These are phyloP conservation scores for Brenthis daphne DNA, from an alignment of 2,888 invertebrate species.

Conservation along the genomic window DNA sequence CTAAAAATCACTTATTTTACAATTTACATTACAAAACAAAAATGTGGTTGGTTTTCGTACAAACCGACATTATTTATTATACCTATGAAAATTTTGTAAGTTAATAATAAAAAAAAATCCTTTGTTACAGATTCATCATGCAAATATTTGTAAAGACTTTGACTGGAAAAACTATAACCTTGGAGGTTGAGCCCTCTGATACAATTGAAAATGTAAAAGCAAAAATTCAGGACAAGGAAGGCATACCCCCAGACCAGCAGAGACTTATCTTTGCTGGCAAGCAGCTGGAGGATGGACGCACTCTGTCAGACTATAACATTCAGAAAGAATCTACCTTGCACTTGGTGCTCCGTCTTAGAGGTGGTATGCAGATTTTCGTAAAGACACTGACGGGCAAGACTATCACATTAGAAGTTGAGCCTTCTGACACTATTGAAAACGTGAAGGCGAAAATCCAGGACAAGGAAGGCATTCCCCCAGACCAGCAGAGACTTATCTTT, in stretches of 20 bases:
- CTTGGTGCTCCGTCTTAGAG: background rate
- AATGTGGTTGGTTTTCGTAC: too few relatives aligned
- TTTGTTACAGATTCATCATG: slow-evolving; percentile 39
- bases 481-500: slow-evolving; percentile 51
- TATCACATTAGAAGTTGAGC: slow-evolving; percentile 51
- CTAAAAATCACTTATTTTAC: too few relatives aligned
- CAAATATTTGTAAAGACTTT: slow-evolving; percentile 50
- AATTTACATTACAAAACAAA: too few relatives aligned
- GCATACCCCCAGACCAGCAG: slow-evolving; percentile 52
- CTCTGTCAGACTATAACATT: slow-evolving; percentile 37
- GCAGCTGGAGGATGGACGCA: slow-evolving; percentile 52
- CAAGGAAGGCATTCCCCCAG: slow-evolving; percentile 49
- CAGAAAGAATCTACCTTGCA: slow-evolving; percentile 28
- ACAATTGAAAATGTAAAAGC: slow-evolving; percentile 45
- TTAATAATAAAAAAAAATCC: background rate
- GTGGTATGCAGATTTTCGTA: slow-evolving; percentile 49
- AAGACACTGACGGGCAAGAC: slow-evolving; percentile 52
- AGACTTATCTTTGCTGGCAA: slow-evolving; percentile 51
- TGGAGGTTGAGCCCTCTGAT: slow-evolving; percentile 75
- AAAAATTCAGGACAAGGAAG: slow-evolving; percentile 40
- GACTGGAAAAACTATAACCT: slow-evolving; percentile 51
- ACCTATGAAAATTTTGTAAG: too few relatives aligned
- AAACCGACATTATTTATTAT: too few relatives aligned
- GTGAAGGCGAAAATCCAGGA: slow-evolving; percentile 48
- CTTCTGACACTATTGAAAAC: slow-evolving; percentile 54